Conservation (phyloP, 2,797 vertebrate species). For the Sebastes hopkinsi region DNA sequence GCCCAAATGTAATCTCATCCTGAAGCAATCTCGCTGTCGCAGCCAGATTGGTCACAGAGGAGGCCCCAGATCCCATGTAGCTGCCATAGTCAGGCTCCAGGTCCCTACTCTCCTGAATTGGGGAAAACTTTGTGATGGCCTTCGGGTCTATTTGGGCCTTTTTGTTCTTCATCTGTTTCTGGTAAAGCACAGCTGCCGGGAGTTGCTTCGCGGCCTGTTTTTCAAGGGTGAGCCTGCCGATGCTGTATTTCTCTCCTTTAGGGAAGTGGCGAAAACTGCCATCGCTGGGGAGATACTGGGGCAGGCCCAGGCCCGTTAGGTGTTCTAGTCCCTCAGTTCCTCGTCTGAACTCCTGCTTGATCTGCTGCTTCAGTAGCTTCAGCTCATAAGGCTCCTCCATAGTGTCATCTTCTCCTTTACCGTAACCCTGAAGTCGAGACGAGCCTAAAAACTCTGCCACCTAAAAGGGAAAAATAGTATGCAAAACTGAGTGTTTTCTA, state of each 20-base stretch:
- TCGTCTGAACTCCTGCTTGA: conserved; percentile 98
- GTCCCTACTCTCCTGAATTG: conserved; percentile 96
- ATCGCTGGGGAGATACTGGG: conserved; percentile 95
- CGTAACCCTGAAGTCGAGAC: conserved; percentile 90
- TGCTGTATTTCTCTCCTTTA: conserved; percentile 98
- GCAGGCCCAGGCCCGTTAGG: conserved; percentile 88
- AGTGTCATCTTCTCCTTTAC: conserved; percentile 94
- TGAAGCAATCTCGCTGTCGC: conserved; percentile 95
- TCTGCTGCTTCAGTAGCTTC: conserved; percentile 98
- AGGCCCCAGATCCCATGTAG: conserved; percentile 91
- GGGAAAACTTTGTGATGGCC: conserved; percentile 93
- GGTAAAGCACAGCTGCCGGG: conserved; percentile 93
- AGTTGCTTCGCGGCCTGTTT: conserved; percentile 99
- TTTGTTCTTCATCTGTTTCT: conserved; percentile 98
- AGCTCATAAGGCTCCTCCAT: conserved; percentile 99
- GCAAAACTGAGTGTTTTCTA: background rate
- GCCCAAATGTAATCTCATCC: conserved; percentile 97
- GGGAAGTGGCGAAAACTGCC: conserved; percentile 94
- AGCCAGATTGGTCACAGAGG: conserved; percentile 91
- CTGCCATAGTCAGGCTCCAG: conserved; percentile 93
- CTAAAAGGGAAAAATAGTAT: conserved; percentile 44
- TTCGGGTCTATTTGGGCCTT: conserved; percentile 95
- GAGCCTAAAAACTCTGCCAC: conserved; percentile 94
- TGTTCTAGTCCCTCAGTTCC: conserved; percentile 95
- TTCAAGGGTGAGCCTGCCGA: conserved; percentile 96